A percentile compares a stretch with the other conserved stretches of the same genome.
These are phyloP conservation scores for Oplegnathus fasciatus DNA, from an alignment of 2,113 vertebrate genomes.

Conservation along the genomic window DNA sequence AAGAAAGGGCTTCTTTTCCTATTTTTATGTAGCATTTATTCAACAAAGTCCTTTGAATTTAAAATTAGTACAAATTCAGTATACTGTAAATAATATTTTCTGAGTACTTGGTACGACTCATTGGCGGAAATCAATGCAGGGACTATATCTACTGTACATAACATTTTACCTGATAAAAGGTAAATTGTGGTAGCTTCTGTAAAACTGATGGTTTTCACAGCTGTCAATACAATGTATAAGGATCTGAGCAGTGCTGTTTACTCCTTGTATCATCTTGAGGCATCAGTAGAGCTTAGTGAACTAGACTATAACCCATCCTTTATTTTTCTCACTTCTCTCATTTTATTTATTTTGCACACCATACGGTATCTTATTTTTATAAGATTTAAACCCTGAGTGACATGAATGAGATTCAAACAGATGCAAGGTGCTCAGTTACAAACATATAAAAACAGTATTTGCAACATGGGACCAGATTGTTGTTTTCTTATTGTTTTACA, in stretches of 20 bases:
- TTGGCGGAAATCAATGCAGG: background rate
- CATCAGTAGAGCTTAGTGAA: background rate
- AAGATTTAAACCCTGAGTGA: background rate
- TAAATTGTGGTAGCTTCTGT: background rate
- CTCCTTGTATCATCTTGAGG: background rate
- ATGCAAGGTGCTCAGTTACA: background rate
- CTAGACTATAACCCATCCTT: no score
- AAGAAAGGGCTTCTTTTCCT: background rate
- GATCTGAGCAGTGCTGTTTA: background rate
- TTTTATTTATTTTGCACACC: background rate
- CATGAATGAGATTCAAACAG: background rate
- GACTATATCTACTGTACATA: background rate
- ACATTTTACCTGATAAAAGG: background rate
- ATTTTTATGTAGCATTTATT: background rate
- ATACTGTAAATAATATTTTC: background rate
- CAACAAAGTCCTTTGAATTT: background rate
- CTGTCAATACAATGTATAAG: background rate
- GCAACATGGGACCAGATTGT: background rate
- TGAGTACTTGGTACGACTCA: background rate
- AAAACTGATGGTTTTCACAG: background rate
- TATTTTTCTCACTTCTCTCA: no score
- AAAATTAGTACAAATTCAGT: background rate
- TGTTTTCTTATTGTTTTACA: background rate
- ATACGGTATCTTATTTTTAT: background rate
- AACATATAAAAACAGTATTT: background rate